These are phyloP conservation scores for Galendromus occidentalis DNA, from an alignment of 1,140 invertebrate genomes.

Conservation along the genomic window DNA sequence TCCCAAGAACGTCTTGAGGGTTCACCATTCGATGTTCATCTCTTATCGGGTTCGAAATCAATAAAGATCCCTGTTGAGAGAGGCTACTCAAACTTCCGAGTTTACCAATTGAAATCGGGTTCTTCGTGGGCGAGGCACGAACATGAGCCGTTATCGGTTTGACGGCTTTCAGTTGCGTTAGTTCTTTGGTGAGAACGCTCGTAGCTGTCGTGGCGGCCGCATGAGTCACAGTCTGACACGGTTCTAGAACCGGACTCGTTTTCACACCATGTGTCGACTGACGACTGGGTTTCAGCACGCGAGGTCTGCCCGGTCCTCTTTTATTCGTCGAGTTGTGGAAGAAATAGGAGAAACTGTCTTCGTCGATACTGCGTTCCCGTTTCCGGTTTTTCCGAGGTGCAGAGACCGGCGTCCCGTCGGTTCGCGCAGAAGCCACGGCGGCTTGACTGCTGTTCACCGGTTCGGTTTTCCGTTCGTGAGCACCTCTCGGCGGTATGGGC, in stretches of 20 bases:
- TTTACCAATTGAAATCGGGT: slow-evolving; percentile 8
- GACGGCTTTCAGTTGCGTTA: not conserved
- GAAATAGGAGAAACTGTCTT: not conserved
- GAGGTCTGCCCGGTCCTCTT: slow-evolving; percentile 2
- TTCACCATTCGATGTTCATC: slow-evolving; percentile 4
- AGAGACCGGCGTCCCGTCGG: not conserved
- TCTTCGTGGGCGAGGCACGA: not conserved
- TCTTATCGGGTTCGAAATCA: not conserved
- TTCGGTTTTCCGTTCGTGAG: not conserved
- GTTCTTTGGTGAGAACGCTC: slow-evolving; percentile 9
- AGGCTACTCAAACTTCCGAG: not conserved
- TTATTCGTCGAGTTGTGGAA: not conserved
- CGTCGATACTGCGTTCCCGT: not conserved
- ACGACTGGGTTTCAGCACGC: not conserved
- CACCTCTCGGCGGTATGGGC: not conserved
- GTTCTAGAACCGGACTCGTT: slow-evolving; percentile 1
- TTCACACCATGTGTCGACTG: not conserved
- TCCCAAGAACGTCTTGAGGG: not conserved
- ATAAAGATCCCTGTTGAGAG: not conserved
- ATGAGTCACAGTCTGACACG: not conserved
- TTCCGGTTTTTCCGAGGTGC: slow-evolving; percentile 4
- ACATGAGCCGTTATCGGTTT: not conserved
- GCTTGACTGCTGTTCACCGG: not conserved
- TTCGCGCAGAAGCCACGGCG: not conserved
- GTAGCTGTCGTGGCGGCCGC: slow-evolving; percentile 2